Evolutionary conservation across 2,797 vertebrate species (phyloP), one percentile per base, ranked within the genome.

Genomic region (Myotis daubentonii): DNA sequence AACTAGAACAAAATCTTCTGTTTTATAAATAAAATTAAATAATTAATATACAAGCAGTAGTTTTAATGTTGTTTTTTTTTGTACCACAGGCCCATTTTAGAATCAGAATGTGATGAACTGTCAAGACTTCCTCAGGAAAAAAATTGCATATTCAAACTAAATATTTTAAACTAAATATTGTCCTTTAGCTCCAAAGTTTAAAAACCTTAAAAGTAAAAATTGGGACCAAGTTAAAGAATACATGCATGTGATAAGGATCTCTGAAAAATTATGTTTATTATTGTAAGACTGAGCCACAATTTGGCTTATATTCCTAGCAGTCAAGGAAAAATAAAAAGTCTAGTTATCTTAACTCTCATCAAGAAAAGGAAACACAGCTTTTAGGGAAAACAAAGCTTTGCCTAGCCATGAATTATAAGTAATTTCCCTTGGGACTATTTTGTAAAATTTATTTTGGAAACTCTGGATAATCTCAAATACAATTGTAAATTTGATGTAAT

Each of bases 361-460:
- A 85, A 88, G 70, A 72, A 87, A 79, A 78, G 10, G 8, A 94
- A 94, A 71, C 9, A 72, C 1, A 70, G 36, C 55, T 90, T 12
- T 94, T 55, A 38, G 5, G 33, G 33, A 89, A 93, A 89, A 88
- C 8, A 89, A 81, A 94, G 8, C 11, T 79, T 82, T 94, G 10
- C n/a, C 19, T 60, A 68, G 44, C 15, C 75, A 62, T 91, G 41
- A 89, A 87, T 71, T 91, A 83, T 76, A 94, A 91, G 65, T 79
- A 94, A 51, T 70, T 55, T 71, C 8, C 2, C 38, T 53, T 55
- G 23, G 17, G 30, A 71, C 38, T 81, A 23, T 87, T 84, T 57
- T 68, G 53, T 81, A 92, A 94, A 60, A n/a, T 94, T 47, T 49
- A 76, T 25, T 89, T 89, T 89, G 36, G 57, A 89, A 95, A 87